Evolutionary conservation across 2,797 vertebrate genomes (phyloP), one percentile per base, ranked within the genome.

Genomic region (Channallabes apus): DNA sequence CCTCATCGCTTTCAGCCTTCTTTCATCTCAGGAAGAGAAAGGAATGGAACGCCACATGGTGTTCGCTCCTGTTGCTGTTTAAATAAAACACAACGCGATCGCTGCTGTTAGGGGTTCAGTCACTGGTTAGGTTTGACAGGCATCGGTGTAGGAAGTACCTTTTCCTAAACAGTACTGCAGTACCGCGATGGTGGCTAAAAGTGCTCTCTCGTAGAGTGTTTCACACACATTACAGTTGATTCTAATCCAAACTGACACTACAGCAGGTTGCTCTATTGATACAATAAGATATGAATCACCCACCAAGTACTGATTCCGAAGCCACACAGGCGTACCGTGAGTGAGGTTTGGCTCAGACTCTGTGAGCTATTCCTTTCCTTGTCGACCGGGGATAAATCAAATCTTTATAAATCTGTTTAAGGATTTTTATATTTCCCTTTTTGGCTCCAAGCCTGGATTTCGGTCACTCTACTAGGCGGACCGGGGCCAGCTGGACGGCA

Each of bases 331-430:
- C 79, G 67, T 86, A 84, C 86, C 71, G 71, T 84, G 61, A 76
- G 72, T 86, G 87, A 85, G 84, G 79, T 84, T 89, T 91, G 90
- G 84, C 87, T 75, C 72, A n/a, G 76, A 80, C 67, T 80, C 80
- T 56, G 56, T 59, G 59, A 87, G 87, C 87, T 82, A 71, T 89
- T 91, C 86, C 88, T 80, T 85, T 85, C 80, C 85, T 82, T 86
- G 87, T 88, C 79, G 58, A 86, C 88, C 78, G 62, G 82, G 54
- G 67, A 87, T 89, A 89, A 87, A 90, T 91, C 87, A 88, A 84
- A 89, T 79, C 86, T 90, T 88, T 88, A 88, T 88, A 86, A 87
- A 87, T 88, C 82, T 83, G 75, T 82, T 89, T 86, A 85, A 86
- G 72, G 77, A 88, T 87, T 88, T 89, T 84, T 87, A 88, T 83